Conservation (phyloP, 1,140 invertebrate species). For the Lordiphosa mommai region DNA sequence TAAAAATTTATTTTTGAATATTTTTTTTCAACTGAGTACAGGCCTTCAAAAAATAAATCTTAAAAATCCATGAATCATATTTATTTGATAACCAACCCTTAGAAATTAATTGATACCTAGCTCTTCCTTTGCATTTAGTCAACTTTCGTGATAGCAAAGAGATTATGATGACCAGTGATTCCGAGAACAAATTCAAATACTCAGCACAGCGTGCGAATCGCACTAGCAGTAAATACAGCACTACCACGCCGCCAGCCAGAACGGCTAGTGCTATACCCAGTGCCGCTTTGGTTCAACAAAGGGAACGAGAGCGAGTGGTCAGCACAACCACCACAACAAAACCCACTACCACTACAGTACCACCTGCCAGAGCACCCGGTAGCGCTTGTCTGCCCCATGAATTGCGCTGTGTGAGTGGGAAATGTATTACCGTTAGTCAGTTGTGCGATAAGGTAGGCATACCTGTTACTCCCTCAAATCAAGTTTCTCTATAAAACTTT, state of each 20-base stretch:
- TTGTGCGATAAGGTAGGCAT: conserved; percentile 82
- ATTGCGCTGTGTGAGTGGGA: conserved; percentile 83
- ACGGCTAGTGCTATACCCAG: conserved; percentile 59
- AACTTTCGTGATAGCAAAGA: conserved; percentile 80
- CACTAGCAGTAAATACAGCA: conserved; percentile 48
- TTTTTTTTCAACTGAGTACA: too few relatives aligned
- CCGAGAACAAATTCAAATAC: conserved; percentile 80
- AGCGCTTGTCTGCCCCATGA: conserved; percentile 81
- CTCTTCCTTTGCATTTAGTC: conserved; percentile 24
- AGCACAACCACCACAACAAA: conserved; percentile 19
- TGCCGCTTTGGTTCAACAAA: conserved; percentile 44
- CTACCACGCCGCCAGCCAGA: conserved; percentile 46
- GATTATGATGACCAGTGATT: conserved; percentile 80
- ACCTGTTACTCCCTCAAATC: background rate
- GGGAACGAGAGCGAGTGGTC: conserved; percentile 35
- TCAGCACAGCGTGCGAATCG: conserved; percentile 56
- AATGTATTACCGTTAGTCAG: conserved; percentile 83
- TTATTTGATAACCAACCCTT: too few relatives aligned
- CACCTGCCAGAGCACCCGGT: conserved; percentile 23
- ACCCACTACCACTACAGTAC: background rate
- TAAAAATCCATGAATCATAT: too few relatives aligned
- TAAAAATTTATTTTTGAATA: too few relatives aligned
- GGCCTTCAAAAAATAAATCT: too few relatives aligned
- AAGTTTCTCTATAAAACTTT: background rate
- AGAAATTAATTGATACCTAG: background rate